These are phyloP conservation scores for Chlorops oryzae DNA, from an alignment of 1,140 invertebrate species.

Conservation along the genomic window DNA sequence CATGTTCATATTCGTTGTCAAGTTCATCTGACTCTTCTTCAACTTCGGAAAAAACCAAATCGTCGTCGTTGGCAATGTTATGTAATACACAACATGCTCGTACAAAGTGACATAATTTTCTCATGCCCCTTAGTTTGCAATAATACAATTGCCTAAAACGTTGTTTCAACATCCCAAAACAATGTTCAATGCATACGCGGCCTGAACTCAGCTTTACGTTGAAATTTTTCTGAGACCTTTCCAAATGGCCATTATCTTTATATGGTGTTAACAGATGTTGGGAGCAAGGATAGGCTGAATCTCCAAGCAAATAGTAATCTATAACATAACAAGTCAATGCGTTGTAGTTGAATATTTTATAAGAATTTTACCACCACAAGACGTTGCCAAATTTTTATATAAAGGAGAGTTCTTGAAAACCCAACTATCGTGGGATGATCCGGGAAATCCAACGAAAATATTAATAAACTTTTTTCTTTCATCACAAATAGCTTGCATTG, in stretches of 20 bases:
- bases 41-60: too few species aligned
- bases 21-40: too few species aligned
- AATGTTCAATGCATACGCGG: constrained; percentile 18
- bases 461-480: too few species aligned
- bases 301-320: constrained; percentile 20
- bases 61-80: too few species aligned
- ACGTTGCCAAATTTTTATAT: not conserved
- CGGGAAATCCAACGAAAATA: too few species aligned
- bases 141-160: constrained; percentile 19
- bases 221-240: constrained; percentile 14
- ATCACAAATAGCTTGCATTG: not conserved
- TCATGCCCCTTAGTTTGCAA: constrained; percentile 10
- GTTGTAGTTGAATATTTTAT: not conserved
- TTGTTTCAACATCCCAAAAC: constrained; percentile 19
- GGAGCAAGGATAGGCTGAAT: constrained; percentile 20
- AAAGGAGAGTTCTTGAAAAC: not conserved
- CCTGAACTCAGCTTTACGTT: constrained; percentile 16
- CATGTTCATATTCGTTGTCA: too few species aligned
- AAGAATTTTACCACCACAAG: not conserved
- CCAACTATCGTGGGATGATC: too few species aligned
- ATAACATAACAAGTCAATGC: constrained; percentile 4
- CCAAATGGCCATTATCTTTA: constrained; percentile 24
- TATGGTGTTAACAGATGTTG: constrained; percentile 19
- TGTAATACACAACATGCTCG: constrained; percentile 17
- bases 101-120: constrained; percentile 14